These are phyloP conservation scores for Corvus cornix DNA, from an alignment of 2,113 vertebrate species.

Conservation along the genomic window DNA sequence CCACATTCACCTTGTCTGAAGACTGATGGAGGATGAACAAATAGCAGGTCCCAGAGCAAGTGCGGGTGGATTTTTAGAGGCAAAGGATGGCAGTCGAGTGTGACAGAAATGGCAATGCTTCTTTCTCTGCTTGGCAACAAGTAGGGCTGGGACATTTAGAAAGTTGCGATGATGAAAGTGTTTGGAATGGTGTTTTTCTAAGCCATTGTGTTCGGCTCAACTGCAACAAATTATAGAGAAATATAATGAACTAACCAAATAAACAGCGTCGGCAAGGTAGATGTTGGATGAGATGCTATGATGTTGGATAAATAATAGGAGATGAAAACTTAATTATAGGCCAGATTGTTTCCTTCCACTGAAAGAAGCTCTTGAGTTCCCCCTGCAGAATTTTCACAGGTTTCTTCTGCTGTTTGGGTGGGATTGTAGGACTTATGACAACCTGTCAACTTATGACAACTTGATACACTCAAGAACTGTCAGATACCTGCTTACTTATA, in stretches of 20 bases:
- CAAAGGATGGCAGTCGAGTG: slow-evolving; percentile 9
- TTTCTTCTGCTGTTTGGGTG: slow-evolving; percentile 6
- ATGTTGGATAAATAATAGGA: slow-evolving; percentile 54
- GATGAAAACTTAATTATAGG: slow-evolving; percentile 67
- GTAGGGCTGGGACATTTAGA: slow-evolving; percentile 45
- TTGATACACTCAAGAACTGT: neutral
- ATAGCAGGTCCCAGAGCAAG: neutral
- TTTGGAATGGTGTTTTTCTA: slow-evolving; percentile 65
- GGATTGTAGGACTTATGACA: neutral
- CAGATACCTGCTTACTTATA: neutral
- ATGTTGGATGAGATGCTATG: slow-evolving; percentile 47
- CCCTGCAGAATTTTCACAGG: slow-evolving; percentile 49
- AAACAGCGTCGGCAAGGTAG: slow-evolving; percentile 63
- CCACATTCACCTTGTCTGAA: neutral
- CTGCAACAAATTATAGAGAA: slow-evolving; percentile 59
- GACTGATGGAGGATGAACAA: neutral
- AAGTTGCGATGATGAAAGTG: slow-evolving; percentile 65
- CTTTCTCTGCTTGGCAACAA: slow-evolving; percentile 25
- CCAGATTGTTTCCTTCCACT: slow-evolving; percentile 19
- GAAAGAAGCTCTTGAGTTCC: slow-evolving; percentile 51
- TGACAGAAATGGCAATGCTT: slow-evolving; percentile 10
- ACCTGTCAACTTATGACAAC: neutral
- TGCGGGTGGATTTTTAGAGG: slow-evolving; percentile 2
- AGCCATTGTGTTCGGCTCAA: slow-evolving; percentile 47
- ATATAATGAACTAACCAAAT: slow-evolving; percentile 67